Conservation (phyloP, 2,888 invertebrate genomes). For the Sclerodermus sp. region DNA sequence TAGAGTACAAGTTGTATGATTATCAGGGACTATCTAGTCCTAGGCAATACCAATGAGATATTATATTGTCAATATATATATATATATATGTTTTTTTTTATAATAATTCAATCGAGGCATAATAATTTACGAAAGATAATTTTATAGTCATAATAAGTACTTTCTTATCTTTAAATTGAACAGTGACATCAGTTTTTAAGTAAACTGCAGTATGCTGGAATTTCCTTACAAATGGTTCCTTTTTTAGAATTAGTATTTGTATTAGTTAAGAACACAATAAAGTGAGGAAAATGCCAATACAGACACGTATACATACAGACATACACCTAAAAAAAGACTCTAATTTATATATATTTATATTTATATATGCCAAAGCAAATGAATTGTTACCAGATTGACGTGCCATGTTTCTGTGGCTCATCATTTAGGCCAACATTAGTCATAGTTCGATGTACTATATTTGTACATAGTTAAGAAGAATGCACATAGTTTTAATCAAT, state of each 20-base stretch:
- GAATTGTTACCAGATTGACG: slow-evolving; percentile 31
- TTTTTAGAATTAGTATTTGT: background rate
- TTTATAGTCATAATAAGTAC: background rate
- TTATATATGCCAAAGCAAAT: slow-evolving; percentile 36
- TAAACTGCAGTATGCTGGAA: background rate
- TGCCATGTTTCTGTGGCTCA: slow-evolving; percentile 22
- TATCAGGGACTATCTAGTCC: background rate
- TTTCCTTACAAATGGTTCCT: background rate
- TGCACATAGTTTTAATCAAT: background rate
- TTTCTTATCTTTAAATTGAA: background rate
- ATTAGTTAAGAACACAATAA: background rate
- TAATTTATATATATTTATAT: no score
- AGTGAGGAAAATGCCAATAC: slow-evolving; percentile 1
- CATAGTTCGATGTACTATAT: background rate
- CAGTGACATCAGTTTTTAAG: background rate
- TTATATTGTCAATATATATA: background rate
- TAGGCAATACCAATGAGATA: background rate
- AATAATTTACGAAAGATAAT: background rate
- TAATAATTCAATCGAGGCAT: background rate
- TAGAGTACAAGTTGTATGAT: slow-evolving; percentile 58
- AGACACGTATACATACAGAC: background rate
- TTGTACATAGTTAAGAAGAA: background rate
- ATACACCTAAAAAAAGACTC: no score
- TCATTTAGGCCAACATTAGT: background rate
- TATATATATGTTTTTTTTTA: background rate